A percentile compares a stretch with the other conserved stretches of the same genome.
Conservation (phyloP, 2,888 invertebrate species). For the Agrochola macilenta region DNA sequence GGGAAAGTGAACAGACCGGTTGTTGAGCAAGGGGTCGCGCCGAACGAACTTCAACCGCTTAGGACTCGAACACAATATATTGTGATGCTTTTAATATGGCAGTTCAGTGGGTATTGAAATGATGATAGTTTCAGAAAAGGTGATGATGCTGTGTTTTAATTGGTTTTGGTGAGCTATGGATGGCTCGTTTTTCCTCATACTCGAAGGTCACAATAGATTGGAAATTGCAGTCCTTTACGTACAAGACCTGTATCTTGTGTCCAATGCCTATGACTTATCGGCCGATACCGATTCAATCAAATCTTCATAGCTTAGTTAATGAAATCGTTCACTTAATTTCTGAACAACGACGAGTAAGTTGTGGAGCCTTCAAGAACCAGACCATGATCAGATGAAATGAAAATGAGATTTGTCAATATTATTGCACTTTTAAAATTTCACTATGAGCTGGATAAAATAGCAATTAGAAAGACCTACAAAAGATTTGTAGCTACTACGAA, state of each 20-base stretch:
- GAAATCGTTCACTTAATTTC: neutral
- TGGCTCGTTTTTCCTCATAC: neutral
- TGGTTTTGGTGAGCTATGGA: neutral
- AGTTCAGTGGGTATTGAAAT: neutral
- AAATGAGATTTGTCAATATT: neutral
- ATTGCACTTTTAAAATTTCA: neutral
- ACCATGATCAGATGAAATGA: neutral
- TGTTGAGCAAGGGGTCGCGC: slow-evolving; percentile 81
- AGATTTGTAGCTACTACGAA: neutral
- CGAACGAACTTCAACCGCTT: slow-evolving; percentile 65
- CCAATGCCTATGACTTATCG: neutral
- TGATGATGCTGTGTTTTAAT: neutral
- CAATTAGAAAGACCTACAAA: neutral
- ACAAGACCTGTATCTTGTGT: neutral
- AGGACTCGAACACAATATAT: slow-evolving; percentile 44
- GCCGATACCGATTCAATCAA: neutral
- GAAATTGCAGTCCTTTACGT: neutral
- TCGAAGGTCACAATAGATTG: neutral
- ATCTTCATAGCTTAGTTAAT: neutral
- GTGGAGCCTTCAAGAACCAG: neutral
- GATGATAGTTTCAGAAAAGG: neutral
- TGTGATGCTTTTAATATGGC: slow-evolving; percentile 31
- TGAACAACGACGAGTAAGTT: no score
- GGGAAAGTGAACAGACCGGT: slow-evolving; percentile 89
- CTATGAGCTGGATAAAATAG: neutral